Evolutionary conservation across 2,888 invertebrate genomes (phyloP).

Genomic region (Dysmachus trigonus): DNA sequence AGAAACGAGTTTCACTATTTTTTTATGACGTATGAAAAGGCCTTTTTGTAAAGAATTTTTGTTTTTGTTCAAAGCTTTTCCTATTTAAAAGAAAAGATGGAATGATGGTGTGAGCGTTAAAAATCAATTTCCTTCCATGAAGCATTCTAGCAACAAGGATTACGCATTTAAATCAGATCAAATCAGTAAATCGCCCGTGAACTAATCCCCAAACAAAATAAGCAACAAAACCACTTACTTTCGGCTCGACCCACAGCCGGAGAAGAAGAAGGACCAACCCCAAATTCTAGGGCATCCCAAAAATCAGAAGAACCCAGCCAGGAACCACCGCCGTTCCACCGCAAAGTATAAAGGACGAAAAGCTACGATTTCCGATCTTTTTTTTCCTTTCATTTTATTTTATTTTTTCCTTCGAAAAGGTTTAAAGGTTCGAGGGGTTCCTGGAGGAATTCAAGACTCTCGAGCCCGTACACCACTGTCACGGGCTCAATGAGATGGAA

Average conservation of each 20-base stretch:
- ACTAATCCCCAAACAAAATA: slow-evolving; percentile 37
- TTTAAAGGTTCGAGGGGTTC: neutral
- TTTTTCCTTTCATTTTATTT: neutral
- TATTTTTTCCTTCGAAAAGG: neutral
- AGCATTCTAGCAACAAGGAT: slow-evolving; percentile 1
- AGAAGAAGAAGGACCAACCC: neutral
- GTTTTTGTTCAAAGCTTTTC: neutral
- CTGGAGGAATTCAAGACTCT: neutral
- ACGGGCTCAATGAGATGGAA: slow-evolving; percentile 48
- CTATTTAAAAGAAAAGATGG: neutral
- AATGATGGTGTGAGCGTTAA: neutral
- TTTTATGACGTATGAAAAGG: neutral
- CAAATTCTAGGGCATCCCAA: neutral
- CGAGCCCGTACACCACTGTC: neutral
- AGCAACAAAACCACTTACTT: slow-evolving; percentile 11
- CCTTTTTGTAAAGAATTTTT: neutral
- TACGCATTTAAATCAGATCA: slow-evolving; percentile 45
- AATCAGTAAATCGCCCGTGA: slow-evolving; percentile 43
- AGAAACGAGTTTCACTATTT: too few relatives aligned
- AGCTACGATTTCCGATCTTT: slow-evolving; percentile 4
- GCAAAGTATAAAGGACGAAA: slow-evolving; percentile 21
- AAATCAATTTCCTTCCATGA: slow-evolving; percentile 20
- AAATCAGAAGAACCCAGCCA: slow-evolving; percentile 20
- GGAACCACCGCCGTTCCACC: neutral
- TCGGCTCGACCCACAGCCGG: neutral